phyloP scores from a whole-genome alignment of 2,888 invertebrate genomes.

The Lamellibrachia columna region DNA sequence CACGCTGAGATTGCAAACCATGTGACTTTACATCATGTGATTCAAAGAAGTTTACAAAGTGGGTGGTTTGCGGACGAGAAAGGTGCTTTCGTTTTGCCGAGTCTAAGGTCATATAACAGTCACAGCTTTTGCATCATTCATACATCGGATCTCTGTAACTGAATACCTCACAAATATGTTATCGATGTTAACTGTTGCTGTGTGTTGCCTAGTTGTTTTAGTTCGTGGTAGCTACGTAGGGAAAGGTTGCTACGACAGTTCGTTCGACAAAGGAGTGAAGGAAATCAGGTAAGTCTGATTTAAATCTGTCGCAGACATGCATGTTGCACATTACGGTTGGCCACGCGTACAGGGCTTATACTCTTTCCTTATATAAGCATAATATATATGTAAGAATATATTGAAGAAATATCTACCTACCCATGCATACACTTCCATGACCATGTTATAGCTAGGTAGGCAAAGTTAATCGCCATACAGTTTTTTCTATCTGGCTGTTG shows the following conservation, averaged over 20 bases:
- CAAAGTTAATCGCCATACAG: too few relatives aligned
- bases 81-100: neutral
- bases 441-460: too few relatives aligned
- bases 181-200: neutral
- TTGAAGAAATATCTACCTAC: too few relatives aligned
- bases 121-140: neutral
- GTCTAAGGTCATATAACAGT: neutral
- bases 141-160: neutral
- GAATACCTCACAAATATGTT: neutral
- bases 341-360: too few relatives aligned
- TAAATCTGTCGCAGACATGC: neutral
- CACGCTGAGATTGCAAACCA: neutral
- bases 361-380: too few relatives aligned
- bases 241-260: neutral
- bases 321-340: too few relatives aligned
- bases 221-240: neutral
- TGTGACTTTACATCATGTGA: neutral
- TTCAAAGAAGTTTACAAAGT: neutral
- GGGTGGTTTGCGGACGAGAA: neutral
- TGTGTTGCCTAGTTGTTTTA: neutral
- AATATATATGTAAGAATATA: too few relatives aligned
- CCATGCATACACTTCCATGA: too few relatives aligned
- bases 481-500: too few relatives aligned
- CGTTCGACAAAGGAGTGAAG: neutral
- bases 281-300: neutral